Percentiles rank a stretch among this genome's conserved stretches.
Evolutionary conservation across 2,113 vertebrate genomes (phyloP).

Genomic region (Isichthys henryi): DNA sequence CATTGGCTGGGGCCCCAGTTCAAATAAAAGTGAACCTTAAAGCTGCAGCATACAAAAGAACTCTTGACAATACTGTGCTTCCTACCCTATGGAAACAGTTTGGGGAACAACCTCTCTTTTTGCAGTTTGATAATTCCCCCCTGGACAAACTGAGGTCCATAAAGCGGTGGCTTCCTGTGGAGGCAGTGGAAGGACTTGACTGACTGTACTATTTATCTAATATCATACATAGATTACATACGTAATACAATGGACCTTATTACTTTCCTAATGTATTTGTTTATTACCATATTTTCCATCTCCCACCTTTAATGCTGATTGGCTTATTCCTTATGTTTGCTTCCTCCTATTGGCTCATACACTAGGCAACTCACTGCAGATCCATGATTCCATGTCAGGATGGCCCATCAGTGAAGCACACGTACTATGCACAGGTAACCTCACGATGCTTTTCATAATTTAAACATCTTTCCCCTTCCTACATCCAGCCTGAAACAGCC

Average conservation of each 20-base stretch:
- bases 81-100: background rate
- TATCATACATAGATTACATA: background rate
- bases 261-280: background rate
- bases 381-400: conserved; percentile 91
- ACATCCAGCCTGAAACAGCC: background rate
- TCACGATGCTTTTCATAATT: background rate
- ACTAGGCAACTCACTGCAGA: conserved; percentile 87
- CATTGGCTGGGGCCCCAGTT: background rate
- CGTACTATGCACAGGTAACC: conserved; percentile 86
- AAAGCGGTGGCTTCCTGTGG: background rate
- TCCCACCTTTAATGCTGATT: background rate
- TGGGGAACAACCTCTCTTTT: background rate
- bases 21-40: background rate
- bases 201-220: background rate
- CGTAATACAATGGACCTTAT: background rate
- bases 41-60: background rate
- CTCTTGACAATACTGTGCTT: background rate
- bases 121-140: background rate
- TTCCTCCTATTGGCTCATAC: background rate
- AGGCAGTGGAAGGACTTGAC: background rate
- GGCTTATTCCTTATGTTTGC: background rate
- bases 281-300: background rate
- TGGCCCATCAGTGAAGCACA: conserved; percentile 84
- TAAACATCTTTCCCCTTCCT: background rate
- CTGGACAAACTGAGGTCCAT: background rate